phyloP scores from a whole-genome alignment of 2,888 invertebrate species.

The Xestoiulus laeticollis region DNA sequence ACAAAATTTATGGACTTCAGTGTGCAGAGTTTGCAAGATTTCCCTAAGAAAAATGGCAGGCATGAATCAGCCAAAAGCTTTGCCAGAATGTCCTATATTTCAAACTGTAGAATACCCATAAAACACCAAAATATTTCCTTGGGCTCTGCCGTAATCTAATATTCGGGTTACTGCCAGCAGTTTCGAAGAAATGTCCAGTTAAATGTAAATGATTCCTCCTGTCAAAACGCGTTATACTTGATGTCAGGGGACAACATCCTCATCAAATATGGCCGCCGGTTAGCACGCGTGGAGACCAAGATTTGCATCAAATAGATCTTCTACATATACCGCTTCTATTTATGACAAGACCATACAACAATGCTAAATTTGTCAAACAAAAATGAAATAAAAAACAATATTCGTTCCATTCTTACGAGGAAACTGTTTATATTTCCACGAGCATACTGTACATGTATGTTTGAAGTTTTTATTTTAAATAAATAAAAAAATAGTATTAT shows the following conservation, averaged over 20 bases:
- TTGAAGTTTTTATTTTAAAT: too few species aligned
- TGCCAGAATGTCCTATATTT: neutral
- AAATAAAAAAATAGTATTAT: too few species aligned
- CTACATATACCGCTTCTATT: too few species aligned
- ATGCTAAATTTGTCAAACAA: too few species aligned
- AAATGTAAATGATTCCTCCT: constrained; percentile 9
- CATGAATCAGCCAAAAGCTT: neutral
- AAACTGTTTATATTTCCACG: too few species aligned
- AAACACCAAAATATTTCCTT: neutral
- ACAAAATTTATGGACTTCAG: neutral
- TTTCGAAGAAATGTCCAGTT: neutral
- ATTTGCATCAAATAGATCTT: neutral
- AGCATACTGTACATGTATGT: too few species aligned
- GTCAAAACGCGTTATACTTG: neutral
- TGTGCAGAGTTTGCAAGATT: constrained; percentile 5
- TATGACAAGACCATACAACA: too few species aligned
- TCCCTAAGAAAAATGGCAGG: neutral
- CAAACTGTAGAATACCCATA: neutral
- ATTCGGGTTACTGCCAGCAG: constrained; percentile 5
- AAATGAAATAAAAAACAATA: too few species aligned
- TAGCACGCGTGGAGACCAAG: neutral
- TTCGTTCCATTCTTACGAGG: too few species aligned
- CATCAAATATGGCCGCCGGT: neutral
- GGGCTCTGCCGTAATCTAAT: neutral
- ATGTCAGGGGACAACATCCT: neutral